Conservation (phyloP, 1,140 invertebrate species). For the Aphaenogaster rudis region DNA sequence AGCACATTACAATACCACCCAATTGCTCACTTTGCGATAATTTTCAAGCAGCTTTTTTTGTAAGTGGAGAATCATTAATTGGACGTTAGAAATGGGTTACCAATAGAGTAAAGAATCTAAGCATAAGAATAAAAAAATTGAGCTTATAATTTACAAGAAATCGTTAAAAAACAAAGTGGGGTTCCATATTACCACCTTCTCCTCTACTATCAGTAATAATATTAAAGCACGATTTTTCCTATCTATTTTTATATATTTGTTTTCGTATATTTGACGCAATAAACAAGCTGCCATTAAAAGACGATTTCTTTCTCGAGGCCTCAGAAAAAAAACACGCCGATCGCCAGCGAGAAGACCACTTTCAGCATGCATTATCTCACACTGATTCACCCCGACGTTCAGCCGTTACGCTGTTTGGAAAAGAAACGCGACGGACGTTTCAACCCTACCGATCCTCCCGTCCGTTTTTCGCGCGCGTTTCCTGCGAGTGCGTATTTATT, state of each 20-base stretch:
- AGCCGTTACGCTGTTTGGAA: slow-evolving; percentile 38
- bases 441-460: slow-evolving; percentile 37
- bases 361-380: slow-evolving; percentile 51
- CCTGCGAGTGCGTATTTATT: slow-evolving; percentile 69
- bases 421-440: slow-evolving; percentile 47
- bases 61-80: too few species aligned
- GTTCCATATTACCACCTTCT: too few species aligned
- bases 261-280: neutral
- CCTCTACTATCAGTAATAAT: neutral
- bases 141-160: too few species aligned
- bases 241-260: neutral
- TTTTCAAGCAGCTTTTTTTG: too few species aligned
- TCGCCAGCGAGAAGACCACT: neutral
- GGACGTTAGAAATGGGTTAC: too few species aligned
- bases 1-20: too few species aligned
- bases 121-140: too few species aligned
- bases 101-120: too few species aligned
- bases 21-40: too few species aligned
- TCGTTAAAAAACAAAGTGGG: too few species aligned
- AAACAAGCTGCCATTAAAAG: neutral
- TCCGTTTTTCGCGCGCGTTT: slow-evolving; percentile 39
- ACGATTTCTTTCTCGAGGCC: neutral
- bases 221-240: neutral
- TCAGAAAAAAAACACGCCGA: neutral
- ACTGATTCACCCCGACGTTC: slow-evolving; percentile 24